These are phyloP conservation scores for Rattus norvegicus DNA, from an alignment of 2,113 vertebrate species.

Conservation along the genomic window DNA sequence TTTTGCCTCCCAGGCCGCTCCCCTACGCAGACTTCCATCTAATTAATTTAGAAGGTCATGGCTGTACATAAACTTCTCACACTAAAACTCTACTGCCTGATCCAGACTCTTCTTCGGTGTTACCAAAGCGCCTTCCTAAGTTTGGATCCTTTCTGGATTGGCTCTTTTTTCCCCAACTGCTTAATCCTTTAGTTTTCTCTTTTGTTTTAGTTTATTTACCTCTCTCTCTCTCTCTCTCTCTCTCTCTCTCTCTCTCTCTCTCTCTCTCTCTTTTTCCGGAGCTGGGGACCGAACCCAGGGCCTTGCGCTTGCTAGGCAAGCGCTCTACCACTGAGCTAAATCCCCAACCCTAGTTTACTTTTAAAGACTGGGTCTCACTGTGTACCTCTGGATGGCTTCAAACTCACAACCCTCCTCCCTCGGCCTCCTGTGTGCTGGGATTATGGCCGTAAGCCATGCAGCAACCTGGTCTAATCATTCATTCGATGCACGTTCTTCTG, in stretches of 20 bases:
- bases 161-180: not conserved
- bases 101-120: not conserved
- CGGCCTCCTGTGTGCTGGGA: not conserved
- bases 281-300: no score
- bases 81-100: not conserved
- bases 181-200: slow-evolving; percentile 15
- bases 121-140: not conserved
- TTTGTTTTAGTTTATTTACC: not conserved
- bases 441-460: not conserved
- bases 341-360: not conserved
- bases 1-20: not conserved
- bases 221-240: no score
- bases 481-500: not conserved
- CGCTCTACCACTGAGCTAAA: no score
- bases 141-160: slow-evolving; percentile 34
- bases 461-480: not conserved
- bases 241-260: no score
- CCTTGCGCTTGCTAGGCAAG: no score
- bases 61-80: not conserved
- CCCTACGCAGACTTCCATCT: not conserved
- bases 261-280: no score
- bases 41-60: not conserved
- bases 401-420: not conserved
- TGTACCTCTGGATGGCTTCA: not conserved
- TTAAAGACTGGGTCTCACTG: not conserved